These are phyloP conservation scores for Drosophila subpulchrella DNA, from an alignment of 1,140 invertebrate genomes.

Conservation along the genomic window DNA sequence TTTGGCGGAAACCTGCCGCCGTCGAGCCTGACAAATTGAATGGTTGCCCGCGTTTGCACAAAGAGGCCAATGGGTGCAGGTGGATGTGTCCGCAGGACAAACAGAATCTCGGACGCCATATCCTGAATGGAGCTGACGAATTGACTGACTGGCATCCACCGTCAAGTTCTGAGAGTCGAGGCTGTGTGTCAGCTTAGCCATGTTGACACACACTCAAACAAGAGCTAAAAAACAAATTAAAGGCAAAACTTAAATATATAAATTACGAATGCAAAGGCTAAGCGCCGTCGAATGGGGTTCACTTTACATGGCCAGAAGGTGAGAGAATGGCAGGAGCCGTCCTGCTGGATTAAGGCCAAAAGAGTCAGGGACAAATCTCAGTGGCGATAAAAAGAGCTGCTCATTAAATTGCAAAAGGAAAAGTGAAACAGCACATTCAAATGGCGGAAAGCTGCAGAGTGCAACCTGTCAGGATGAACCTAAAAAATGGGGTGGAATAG, in stretches of 20 bases:
- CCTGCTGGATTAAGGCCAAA: constrained; percentile 26
- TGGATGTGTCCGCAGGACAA: constrained; percentile 34
- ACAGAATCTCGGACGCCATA: constrained; percentile 42
- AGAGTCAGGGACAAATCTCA: constrained; percentile 53
- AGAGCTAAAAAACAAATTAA: constrained; percentile 17
- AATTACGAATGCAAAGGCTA: constrained; percentile 9
- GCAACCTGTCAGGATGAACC: constrained; percentile 59
- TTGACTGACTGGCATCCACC: constrained; percentile 33
- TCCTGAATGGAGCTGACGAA: constrained; percentile 25
- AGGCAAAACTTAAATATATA: constrained; percentile 32
- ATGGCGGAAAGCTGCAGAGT: constrained; percentile 53
- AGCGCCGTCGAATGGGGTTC: constrained; percentile 20
- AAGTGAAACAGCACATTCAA: constrained; percentile 50
- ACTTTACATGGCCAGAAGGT: constrained; percentile 15
- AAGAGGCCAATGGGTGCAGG: constrained; percentile 47
- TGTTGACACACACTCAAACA: constrained; percentile 13
- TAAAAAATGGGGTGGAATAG: constrained; percentile 1
- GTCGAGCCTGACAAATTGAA: constrained; percentile 80
- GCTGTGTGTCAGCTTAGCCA: constrained; percentile 11
- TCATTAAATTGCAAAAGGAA: constrained; percentile 71
- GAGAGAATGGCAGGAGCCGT: constrained; percentile 9
- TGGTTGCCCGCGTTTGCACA: constrained; percentile 74
- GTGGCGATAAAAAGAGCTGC: constrained; percentile 51
- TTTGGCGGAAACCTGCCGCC: constrained; percentile 11
- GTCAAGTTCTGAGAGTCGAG: constrained; percentile 1